A percentile compares a stretch with the other conserved stretches of the same genome.
phyloP scores from a whole-genome alignment of 2,797 vertebrate species.

The Carduelis carduelis region DNA sequence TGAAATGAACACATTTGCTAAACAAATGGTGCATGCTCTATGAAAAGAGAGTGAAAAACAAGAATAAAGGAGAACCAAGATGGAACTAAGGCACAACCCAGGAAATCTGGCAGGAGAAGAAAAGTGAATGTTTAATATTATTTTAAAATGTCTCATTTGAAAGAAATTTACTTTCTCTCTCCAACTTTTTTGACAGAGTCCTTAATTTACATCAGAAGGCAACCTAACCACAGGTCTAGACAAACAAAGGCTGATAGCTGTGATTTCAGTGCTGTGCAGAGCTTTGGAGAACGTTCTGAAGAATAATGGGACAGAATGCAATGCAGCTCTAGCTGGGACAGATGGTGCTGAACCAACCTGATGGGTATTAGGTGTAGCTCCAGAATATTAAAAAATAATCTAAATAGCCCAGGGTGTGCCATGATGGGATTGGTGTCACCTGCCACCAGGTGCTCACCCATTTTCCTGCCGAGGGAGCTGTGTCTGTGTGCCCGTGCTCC shows the following conservation, averaged over 20 bases:
- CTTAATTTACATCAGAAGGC: not conserved
- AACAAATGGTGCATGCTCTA: not conserved
- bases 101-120: not conserved
- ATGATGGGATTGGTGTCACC: accelerated
- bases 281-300: not conserved
- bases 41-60: not conserved
- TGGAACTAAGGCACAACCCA: not conserved
- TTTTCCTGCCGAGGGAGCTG: accelerated
- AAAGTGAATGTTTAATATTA: not conserved
- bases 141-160: not conserved
- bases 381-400: not conserved
- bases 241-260: not conserved
- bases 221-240: not conserved
- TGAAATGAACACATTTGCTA: not conserved
- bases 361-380: not conserved
- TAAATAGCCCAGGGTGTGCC: not conserved
- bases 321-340: not conserved
- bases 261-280: not conserved
- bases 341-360: not conserved
- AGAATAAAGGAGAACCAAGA: not conserved
- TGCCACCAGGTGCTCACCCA: not conserved
- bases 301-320: not conserved
- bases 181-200: not conserved
- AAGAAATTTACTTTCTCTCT: not conserved
- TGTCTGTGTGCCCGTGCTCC: not conserved